phyloP scores from a whole-genome alignment of 2,113 vertebrate species.

The Neolamprologus longior region DNA sequence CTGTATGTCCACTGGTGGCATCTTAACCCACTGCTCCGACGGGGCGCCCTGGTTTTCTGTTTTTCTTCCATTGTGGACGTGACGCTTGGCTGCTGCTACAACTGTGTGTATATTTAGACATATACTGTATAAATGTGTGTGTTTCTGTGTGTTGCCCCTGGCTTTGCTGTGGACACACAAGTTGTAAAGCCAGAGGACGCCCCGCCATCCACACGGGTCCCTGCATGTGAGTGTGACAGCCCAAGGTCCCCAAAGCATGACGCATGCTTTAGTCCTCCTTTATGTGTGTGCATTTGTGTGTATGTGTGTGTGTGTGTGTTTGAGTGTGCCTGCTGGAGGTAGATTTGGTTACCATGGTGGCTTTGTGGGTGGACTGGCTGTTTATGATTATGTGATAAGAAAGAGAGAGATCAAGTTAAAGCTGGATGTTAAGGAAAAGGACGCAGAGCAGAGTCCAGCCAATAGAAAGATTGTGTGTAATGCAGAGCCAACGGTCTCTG shows the following conservation, averaged over 20 bases:
- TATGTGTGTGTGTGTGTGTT: background rate
- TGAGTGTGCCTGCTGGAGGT: conserved; percentile 11
- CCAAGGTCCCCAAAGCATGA: conserved; percentile 35
- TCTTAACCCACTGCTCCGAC: conserved; percentile 13
- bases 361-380: conserved; percentile 37
- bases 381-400: conserved; percentile 17
- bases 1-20: background rate
- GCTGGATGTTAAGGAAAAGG: background rate
- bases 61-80: background rate
- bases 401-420: conserved; percentile 12
- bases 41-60: background rate
- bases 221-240: conserved; percentile 33
- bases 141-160: background rate
- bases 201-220: conserved; percentile 12
- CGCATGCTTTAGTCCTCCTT: background rate
- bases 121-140: background rate
- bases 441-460: background rate
- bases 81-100: background rate
- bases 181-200: background rate
- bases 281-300: background rate
- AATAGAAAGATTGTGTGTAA: background rate
- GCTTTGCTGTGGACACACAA: background rate
- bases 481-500: background rate
- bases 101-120: background rate
- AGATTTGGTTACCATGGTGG: conserved; percentile 41